These are phyloP conservation scores for Pelusios castaneus DNA, from an alignment of 2,113 vertebrate species.

Conservation along the genomic window DNA sequence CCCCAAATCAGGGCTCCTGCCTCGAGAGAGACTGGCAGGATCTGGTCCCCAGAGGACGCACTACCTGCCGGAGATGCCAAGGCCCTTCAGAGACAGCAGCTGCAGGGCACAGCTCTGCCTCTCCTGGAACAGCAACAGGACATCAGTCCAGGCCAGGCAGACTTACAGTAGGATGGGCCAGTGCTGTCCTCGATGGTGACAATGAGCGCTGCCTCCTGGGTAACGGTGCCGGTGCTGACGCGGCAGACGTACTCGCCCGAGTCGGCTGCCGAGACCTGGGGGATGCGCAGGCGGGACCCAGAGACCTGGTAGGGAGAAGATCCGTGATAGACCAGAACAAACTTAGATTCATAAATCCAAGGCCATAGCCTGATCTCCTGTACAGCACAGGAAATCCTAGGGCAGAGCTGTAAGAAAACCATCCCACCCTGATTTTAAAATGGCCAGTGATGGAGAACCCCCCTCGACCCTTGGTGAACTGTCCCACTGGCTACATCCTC, in stretches of 20 bases:
- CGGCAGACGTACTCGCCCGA: slow-evolving; percentile 91
- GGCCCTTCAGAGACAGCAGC: not conserved
- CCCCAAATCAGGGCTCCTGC: too few relatives aligned
- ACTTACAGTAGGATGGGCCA: not conserved
- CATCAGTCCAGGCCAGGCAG: not conserved
- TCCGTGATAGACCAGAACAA: not conserved
- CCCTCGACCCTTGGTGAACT: not conserved
- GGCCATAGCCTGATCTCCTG: not conserved
- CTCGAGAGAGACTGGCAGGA: not conserved
- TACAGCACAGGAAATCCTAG: not conserved
- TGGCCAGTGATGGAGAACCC: too few relatives aligned
- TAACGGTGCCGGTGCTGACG: slow-evolving; percentile 59
- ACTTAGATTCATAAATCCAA: too few relatives aligned
- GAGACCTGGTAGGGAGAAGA: slow-evolving; percentile 61
- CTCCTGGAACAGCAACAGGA: too few relatives aligned
- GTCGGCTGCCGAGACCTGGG: slow-evolving; percentile 82
- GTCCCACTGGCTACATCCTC: not conserved
- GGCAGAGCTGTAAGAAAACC: not conserved
- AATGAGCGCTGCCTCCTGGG: slow-evolving; percentile 75
- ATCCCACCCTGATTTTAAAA: too few relatives aligned
- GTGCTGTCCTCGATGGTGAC: slow-evolving; percentile 79
- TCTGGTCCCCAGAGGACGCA: not conserved
- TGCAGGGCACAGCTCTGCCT: not conserved
- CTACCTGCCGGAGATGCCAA: not conserved
- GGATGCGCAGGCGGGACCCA: slow-evolving; percentile 79